These are phyloP conservation scores for Potamarius usumacintae DNA, from an alignment of 2,113 vertebrate genomes.

Conservation along the genomic window DNA sequence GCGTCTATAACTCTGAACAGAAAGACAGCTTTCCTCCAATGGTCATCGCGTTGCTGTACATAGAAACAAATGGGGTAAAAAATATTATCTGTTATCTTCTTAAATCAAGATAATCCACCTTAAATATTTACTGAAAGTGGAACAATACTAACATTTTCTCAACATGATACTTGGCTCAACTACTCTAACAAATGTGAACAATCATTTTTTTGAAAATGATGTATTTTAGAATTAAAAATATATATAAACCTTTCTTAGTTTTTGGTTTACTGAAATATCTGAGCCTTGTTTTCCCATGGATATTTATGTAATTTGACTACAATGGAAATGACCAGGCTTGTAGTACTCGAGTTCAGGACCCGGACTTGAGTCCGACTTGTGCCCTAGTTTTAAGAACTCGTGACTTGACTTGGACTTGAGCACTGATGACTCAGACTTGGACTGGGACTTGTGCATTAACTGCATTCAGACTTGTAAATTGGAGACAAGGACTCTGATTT, in stretches of 20 bases:
- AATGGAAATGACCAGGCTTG: background rate
- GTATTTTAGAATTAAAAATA: background rate
- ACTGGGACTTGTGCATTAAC: too few relatives aligned
- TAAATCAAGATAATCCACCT: background rate
- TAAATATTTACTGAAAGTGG: background rate
- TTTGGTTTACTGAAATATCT: background rate
- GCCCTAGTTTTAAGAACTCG: too few relatives aligned
- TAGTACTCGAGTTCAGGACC: too few relatives aligned
- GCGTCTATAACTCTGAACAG: conserved; percentile 87
- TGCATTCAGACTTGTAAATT: too few relatives aligned
- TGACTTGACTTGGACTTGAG: too few relatives aligned
- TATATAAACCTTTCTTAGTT: background rate
- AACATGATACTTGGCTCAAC: background rate
- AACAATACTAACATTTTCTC: background rate
- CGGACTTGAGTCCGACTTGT: too few relatives aligned
- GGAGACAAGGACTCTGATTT: too few relatives aligned
- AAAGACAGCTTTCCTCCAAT: conserved; percentile 90
- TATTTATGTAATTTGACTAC: background rate
- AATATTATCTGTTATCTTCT: background rate
- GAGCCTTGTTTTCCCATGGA: background rate
- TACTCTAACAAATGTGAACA: background rate
- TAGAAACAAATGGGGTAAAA: conserved; percentile 2
- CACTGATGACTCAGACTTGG: too few relatives aligned
- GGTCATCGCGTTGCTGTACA: conserved; percentile 86
- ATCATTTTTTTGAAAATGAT: background rate